Evolutionary conservation across 2,113 vertebrate species (phyloP).

Genomic region (Pogonocichla stellata): DNA sequence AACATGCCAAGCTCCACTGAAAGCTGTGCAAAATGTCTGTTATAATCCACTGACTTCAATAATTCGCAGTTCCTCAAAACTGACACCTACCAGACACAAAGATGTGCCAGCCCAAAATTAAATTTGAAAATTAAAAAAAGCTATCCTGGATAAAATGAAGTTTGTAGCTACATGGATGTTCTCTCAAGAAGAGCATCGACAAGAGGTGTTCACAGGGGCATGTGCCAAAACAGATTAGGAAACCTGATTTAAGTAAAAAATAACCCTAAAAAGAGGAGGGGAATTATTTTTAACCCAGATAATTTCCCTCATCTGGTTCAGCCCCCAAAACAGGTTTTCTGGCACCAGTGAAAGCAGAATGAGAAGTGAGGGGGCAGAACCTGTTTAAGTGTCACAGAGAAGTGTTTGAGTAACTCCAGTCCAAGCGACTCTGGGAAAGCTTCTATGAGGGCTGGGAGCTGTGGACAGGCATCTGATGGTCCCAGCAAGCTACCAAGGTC

Average conservation of each 20-base stretch:
- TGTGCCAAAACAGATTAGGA: background rate
- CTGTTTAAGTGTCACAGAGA: background rate
- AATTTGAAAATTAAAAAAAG: background rate
- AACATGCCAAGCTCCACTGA: background rate
- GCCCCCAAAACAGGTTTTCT: background rate
- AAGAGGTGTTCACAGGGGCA: background rate
- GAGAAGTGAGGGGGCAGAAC: background rate
- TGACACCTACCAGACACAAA: background rate
- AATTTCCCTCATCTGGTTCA: background rate
- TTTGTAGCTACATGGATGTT: background rate
- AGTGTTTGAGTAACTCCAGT: background rate
- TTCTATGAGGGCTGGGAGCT: background rate
- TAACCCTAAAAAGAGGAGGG: background rate
- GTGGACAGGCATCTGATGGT: background rate
- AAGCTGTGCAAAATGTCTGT: constrained; percentile 10
- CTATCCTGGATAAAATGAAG: background rate
- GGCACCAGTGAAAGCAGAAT: background rate
- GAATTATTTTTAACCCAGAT: constrained; percentile 20
- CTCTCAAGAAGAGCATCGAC: background rate
- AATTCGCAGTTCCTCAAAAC: background rate
- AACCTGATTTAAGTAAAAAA: background rate
- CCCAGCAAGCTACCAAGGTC: background rate
- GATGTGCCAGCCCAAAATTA: background rate
- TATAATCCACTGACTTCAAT: constrained; percentile 6
- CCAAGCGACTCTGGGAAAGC: background rate